Base-by-base conservation (phyloP, 2,797 vertebrate species). In the Eremophila alpestris region DNA sequence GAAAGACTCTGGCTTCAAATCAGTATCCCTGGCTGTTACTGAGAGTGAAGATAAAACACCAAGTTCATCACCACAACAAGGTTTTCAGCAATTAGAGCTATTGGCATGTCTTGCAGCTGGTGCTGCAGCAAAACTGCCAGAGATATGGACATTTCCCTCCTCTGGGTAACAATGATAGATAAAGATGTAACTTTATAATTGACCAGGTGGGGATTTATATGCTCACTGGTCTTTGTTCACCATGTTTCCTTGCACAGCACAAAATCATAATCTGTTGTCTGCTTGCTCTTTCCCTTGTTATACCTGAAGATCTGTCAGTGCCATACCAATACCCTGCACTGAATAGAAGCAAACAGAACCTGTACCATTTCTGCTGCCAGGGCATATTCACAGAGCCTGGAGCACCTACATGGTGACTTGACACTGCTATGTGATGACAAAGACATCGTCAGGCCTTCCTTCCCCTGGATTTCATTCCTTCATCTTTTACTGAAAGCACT, bases 101-200 rank as follows among this genome's bases (percentile, higher is more conserved):
- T 8, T 77, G 71, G 68, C 56, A n/a, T 49, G 41, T 76, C 40
- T 70, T 92, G 60, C 67, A 94, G 70, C 86, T 90, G 52, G 46
- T 92, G 64, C 59, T 38, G 70, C 27, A 89, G 70, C 45, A 84
- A 82, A 93, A 65, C 45, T 84, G 63, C 70, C 59, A 52, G 73
- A 84, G 58, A 60, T 69, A 43, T 84, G 63, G 45, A 60, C 48
- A 29, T 74, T 90, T 87, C 36, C 8, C 16, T 93, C 67, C 55
- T 82, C 38, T 93, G 63, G 34, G 60, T 93, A 89, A 45, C 16
- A 87, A 23, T 46, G 48, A 34, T 59, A 87, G 83, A 94, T 70
- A 82, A 90, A 95, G 70, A 79, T 60, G 10, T 67, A 89, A 54
- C 52, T 93, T 90, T 34, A 24, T 90, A 87, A 90, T 74, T 90